Conservation (phyloP, 2,888 invertebrate species). For the Punctoribates punctum region DNA sequence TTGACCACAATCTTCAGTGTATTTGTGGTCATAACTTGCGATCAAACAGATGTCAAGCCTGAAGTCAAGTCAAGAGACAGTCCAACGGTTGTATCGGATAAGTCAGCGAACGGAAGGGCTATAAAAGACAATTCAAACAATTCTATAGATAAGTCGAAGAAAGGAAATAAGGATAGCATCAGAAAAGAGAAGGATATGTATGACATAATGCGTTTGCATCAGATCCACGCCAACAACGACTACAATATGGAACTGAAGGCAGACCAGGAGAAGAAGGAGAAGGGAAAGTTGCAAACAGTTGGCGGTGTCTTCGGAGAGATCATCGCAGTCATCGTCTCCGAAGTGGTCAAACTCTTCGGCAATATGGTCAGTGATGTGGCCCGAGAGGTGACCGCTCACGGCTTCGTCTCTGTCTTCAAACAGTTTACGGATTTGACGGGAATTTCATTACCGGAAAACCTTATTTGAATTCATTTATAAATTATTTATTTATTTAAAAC, state of each 20-base stretch:
- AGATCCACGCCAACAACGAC: not conserved
- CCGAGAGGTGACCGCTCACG: slow-evolving; percentile 42
- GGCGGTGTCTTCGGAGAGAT: slow-evolving; percentile 41
- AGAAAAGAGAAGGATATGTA: slow-evolving; percentile 7
- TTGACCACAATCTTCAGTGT: too few species aligned
- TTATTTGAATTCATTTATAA: not conserved
- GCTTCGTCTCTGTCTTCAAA: slow-evolving; percentile 40
- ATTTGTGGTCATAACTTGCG: not conserved
- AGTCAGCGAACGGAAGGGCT: not conserved
- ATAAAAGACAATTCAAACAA: slow-evolving; percentile 25
- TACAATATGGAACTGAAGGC: not conserved
- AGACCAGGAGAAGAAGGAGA: slow-evolving; percentile 20
- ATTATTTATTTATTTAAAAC: slow-evolving; percentile 16
- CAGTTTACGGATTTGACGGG: slow-evolving; percentile 41
- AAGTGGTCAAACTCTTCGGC: slow-evolving; percentile 39
- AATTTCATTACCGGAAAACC: slow-evolving; percentile 11
- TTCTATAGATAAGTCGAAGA: not conserved
- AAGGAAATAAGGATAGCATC: not conserved
- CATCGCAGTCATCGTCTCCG: slow-evolving; percentile 37
- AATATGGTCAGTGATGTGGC: slow-evolving; percentile 42
- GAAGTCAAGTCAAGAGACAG: not conserved
- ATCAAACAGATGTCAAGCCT: not conserved
- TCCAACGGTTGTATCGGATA: not conserved
- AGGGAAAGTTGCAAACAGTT: slow-evolving; percentile 40
- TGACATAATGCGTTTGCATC: not conserved